A percentile compares a stretch with the other conserved stretches of the same genome.
Evolutionary conservation across 2,888 invertebrate genomes (phyloP).

Genomic region (Alviniconcha strummeri): DNA sequence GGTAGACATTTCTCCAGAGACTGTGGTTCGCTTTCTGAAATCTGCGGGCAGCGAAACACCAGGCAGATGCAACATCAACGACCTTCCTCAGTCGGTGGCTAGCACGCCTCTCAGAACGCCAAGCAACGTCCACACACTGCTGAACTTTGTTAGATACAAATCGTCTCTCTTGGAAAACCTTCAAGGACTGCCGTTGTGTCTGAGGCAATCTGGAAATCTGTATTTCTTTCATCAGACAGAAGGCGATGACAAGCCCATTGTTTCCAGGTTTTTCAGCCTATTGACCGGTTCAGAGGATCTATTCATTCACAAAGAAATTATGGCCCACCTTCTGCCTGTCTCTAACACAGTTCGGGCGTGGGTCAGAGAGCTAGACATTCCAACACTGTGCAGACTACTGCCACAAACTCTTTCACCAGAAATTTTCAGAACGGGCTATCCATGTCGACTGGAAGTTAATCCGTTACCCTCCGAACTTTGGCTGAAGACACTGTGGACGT

Average conservation of each 20-base stretch:
- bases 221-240: background rate
- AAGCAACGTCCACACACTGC: background rate
- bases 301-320: background rate
- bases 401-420: background rate
- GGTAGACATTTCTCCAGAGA: constrained; percentile 20
- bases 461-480: background rate
- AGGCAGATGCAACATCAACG: constrained; percentile 36
- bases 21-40: constrained; percentile 32
- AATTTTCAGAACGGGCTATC: background rate
- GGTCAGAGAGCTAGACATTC: background rate
- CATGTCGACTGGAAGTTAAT: background rate
- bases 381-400: background rate
- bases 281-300: background rate
- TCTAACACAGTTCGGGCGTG: background rate
- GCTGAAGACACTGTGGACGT: background rate
- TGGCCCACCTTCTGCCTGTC: background rate
- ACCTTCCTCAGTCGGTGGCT: background rate
- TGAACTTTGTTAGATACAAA: background rate
- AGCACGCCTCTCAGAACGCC: background rate
- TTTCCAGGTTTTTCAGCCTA: background rate
- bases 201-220: constrained; percentile 4
- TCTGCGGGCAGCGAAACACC: background rate
- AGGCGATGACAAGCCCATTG: background rate
- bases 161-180: background rate
- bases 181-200: constrained; percentile 3